These are phyloP conservation scores for Empidonax alnorum DNA, from an alignment of 2,113 vertebrate species.

Conservation along the genomic window DNA sequence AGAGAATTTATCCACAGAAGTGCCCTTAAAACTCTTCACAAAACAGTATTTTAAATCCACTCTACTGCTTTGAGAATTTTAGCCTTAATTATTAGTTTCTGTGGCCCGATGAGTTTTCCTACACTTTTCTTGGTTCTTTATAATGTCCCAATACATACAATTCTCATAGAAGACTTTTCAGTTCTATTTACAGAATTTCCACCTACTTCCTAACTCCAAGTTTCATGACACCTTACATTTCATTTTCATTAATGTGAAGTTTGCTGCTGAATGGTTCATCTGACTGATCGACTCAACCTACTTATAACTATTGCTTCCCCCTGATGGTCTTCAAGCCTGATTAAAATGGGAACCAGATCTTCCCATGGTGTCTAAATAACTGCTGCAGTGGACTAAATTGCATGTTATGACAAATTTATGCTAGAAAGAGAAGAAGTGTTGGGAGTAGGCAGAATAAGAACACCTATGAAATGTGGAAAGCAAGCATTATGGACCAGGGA, in stretches of 20 bases:
- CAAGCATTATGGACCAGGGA: no score
- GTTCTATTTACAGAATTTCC: neutral
- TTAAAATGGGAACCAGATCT: neutral
- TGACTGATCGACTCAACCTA: neutral
- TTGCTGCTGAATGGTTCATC: neutral
- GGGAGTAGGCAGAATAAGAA: no score
- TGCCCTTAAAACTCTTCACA: neutral
- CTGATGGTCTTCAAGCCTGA: neutral
- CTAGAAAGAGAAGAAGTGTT: neutral
- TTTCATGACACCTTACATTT: neutral
- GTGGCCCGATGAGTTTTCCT: neutral
- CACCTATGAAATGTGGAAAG: no score
- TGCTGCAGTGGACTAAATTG: neutral
- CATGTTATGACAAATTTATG: neutral
- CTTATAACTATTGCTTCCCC: neutral
- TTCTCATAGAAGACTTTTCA: neutral
- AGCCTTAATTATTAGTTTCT: neutral
- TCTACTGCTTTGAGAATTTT: neutral
- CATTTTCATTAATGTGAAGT: neutral
- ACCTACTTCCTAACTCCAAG: neutral
- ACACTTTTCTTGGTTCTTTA: neutral
- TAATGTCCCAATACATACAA: neutral
- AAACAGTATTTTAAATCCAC: neutral
- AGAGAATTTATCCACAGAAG: neutral
- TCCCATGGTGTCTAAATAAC: neutral